Base-by-base conservation (phyloP, 1,140 invertebrate species). In the Telenomus remus region DNA sequence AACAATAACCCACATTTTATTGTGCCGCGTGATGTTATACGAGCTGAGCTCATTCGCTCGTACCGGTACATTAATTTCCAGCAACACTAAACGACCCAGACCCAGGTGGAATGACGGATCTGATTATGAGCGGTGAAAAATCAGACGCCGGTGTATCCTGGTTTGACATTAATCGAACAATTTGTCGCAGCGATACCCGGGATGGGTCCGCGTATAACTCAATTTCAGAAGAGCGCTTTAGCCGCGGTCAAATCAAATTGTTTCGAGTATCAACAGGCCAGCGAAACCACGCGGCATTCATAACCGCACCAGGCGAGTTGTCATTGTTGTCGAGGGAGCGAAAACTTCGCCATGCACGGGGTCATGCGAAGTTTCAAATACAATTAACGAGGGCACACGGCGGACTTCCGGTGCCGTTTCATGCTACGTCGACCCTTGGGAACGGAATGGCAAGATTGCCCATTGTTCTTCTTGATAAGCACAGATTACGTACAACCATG, bases 361-460 rank as follows among this genome's bases (percentile, higher is more conserved):
- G 81, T 81, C 80, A 80, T 82, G 81, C 76, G 83, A 85, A 85
- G 81, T 80, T 82, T 79, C 64, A 78, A 69, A 76, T 81, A 78
- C 82, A 87, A 88, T 87, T 88, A 88, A 81, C 78, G 79, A 73
- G 80, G 80, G 86, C 81, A 86, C 75, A 80, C 70, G 76, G 84
- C 84, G 84, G 79, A 87, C 85, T 87, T 88, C 86, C 86, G 85
- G 80, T 81, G 68, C 72, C 60, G 71, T 80, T 86, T 85, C 83
- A 85, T 82, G 83, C 81, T 85, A 85, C 80, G 74, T 76, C 80
- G 80, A 80, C 64, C 76, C 76, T 81, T 84, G 86, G 82, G 84
- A 87, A 86, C 79, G 78, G 66, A 83, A 83, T 80, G 70, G 63
- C 75, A 82, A 85, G 83, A 86, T 87, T 82, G 66, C 51, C 53